These are phyloP conservation scores for Pampusana beccarii DNA, from an alignment of 2,113 vertebrate species.

Conservation along the genomic window DNA sequence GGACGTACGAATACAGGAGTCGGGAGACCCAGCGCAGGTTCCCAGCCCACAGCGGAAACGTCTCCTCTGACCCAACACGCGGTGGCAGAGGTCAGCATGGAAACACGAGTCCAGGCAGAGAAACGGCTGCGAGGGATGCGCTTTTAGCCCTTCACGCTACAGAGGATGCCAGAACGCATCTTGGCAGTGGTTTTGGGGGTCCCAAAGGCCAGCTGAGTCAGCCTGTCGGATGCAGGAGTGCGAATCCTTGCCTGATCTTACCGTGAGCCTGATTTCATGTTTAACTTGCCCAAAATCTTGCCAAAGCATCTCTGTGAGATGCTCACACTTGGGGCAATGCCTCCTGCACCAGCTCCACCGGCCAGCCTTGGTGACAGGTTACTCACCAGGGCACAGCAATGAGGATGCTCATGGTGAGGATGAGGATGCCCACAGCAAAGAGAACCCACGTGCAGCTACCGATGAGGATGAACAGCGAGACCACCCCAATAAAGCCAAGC, in stretches of 20 bases:
- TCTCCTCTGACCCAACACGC: background rate
- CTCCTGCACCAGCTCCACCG: background rate
- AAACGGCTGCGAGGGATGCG: background rate
- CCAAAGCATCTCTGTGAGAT: background rate
- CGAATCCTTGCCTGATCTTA: background rate
- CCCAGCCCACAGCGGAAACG: background rate
- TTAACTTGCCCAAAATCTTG: background rate
- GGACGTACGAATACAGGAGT: constrained; percentile 71
- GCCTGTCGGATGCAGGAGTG: background rate
- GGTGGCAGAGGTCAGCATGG: background rate
- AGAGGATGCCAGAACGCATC: background rate
- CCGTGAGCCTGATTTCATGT: background rate
- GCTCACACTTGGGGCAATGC: background rate
- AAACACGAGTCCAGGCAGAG: background rate
- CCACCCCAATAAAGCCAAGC: background rate
- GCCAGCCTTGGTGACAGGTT: background rate
- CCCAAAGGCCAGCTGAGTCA: accelerated
- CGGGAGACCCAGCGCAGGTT: background rate
- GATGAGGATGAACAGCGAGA: background rate
- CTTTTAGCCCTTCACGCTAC: accelerated
- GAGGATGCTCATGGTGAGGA: background rate
- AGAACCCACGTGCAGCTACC: accelerated
- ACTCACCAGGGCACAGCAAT: accelerated
- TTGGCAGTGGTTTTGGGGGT: background rate
- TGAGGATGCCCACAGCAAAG: background rate